Evolutionary conservation across 2,888 invertebrate species (phyloP).

Genomic region (Lampropteryx suffumata): DNA sequence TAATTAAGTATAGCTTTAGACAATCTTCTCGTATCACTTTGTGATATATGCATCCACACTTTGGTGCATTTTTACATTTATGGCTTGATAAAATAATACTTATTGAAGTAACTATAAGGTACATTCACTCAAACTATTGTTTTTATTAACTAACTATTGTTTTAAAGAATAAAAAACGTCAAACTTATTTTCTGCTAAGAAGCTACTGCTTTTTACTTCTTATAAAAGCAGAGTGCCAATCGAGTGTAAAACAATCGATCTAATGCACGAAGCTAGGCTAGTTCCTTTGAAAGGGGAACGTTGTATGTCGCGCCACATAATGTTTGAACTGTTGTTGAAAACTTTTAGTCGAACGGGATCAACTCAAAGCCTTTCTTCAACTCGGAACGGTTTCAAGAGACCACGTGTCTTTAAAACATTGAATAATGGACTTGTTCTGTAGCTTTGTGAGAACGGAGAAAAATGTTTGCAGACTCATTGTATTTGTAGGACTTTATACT

Average conservation of each 20-base stretch:
- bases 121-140: too few relatives aligned
- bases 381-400: constrained; percentile 49
- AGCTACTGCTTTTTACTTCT: background rate
- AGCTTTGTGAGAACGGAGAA: constrained; percentile 44
- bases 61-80: too few relatives aligned
- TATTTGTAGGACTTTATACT: constrained; percentile 15
- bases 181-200: too few relatives aligned
- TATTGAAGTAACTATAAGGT: too few relatives aligned
- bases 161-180: too few relatives aligned
- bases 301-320: constrained; percentile 73
- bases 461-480: constrained; percentile 23
- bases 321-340: constrained; percentile 81
- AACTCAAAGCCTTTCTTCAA: constrained; percentile 64
- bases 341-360: constrained; percentile 71
- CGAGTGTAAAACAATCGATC: constrained; percentile 50
- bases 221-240: constrained; percentile 17
- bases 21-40: too few relatives aligned
- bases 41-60: too few relatives aligned
- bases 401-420: constrained; percentile 63
- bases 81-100: too few relatives aligned
- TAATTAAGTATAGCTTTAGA: too few relatives aligned
- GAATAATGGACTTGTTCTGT: constrained; percentile 60
- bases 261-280: constrained; percentile 49
- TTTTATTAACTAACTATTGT: too few relatives aligned
- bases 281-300: constrained; percentile 70